Base-by-base conservation (phyloP, 2,888 invertebrate species). In the Drosophila birchii region DNA sequence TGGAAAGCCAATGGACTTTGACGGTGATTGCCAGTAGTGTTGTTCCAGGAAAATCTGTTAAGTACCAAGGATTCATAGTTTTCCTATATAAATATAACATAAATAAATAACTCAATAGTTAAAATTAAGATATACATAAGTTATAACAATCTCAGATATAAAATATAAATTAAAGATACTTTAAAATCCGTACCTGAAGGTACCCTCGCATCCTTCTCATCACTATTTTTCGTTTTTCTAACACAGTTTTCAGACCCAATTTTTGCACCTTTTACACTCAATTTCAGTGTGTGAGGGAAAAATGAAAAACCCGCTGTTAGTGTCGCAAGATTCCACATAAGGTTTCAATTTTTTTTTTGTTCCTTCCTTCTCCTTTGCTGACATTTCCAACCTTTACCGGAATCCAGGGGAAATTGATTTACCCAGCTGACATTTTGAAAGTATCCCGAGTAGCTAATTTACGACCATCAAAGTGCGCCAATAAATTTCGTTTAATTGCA, bases 401-500 rank as follows among this genome's bases (percentile, higher is more conserved):
- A 44, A 66, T 47, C 32, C 36, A 11, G 44, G 41, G 56, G 73
- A 80, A 88, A 86, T 83, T 87, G 88, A 85, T 85, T 85, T 80
- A 66, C 71, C 56, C 36, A 23, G 36, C 69, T 68, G 76, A 76
- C 77, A 78, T 76, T 82, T 78, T 73, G 29, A 61, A 76, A 70
- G 56, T 58, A 62, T 44, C 53, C 57, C 68, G 70, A 59, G 71
- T 67, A 68, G 71, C 72, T 83, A 85, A 86, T 86, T 86, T 85
- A 86, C 76, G 78, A 61, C 76, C 80, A 78, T 85, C 87, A 86
- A 85, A 83, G 78, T 77, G 78, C 78, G 80, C 72, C 83, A 75
- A 83, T 86, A 86, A 86, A 86, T 86, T 87, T 69, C 38, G 70
- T 74, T 86, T 85, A 87, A 87, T 86, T 85, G 80, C 87, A 72